These are phyloP conservation scores for Ceratosolen fusciceps DNA, from an alignment of 1,140 invertebrate genomes.

Conservation along the genomic window DNA sequence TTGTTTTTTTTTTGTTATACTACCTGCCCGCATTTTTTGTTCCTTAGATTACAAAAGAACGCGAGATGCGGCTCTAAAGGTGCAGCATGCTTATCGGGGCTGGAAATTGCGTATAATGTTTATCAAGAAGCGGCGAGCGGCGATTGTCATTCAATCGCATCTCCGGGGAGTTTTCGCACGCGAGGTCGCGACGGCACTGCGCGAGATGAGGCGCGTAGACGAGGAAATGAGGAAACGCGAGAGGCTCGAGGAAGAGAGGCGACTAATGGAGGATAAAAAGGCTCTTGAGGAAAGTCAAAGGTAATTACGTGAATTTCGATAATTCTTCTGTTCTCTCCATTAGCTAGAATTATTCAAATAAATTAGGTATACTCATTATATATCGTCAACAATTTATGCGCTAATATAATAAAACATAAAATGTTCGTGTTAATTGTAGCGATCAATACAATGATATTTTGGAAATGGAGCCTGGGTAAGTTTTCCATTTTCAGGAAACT, in stretches of 20 bases:
- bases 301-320: slow-evolving; percentile 68
- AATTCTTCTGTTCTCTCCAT: not conserved
- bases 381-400: not conserved
- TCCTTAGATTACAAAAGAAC: slow-evolving; percentile 77
- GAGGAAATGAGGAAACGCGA: slow-evolving; percentile 89
- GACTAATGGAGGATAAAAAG: slow-evolving; percentile 72
- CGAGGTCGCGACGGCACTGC: slow-evolving; percentile 85
- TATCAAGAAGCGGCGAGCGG: slow-evolving; percentile 85
- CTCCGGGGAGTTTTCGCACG: slow-evolving; percentile 91
- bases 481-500: slow-evolving; percentile 44
- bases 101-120: slow-evolving; percentile 89
- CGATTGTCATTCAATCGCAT: slow-evolving; percentile 91
- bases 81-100: slow-evolving; percentile 90
- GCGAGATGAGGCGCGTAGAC: slow-evolving; percentile 92
- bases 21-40: no score
- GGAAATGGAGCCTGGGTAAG: slow-evolving; percentile 73
- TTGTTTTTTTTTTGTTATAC: no score
- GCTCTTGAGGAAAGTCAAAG: slow-evolving; percentile 72
- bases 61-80: slow-evolving; percentile 80
- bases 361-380: not conserved
- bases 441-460: slow-evolving; percentile 72
- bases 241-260: slow-evolving; percentile 79
- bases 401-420: not conserved
- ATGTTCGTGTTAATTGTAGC: slow-evolving; percentile 60
- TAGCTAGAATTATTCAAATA: no score